These are phyloP conservation scores for Syrista parreyssii DNA, from an alignment of 2,888 invertebrate species.

Conservation along the genomic window DNA sequence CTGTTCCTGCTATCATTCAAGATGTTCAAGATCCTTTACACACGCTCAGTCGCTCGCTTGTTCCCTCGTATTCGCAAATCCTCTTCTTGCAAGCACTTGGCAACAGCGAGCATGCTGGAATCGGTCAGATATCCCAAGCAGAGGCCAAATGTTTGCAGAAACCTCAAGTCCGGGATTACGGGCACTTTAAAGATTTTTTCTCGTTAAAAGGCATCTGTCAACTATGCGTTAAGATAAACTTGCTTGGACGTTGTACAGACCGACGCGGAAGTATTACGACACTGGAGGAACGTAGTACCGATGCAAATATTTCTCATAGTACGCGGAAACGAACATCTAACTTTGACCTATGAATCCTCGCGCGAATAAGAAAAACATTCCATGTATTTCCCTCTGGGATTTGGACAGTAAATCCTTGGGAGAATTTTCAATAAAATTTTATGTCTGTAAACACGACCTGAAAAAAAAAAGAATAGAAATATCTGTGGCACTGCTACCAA, in stretches of 20 bases:
- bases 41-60: background rate
- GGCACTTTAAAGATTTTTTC: conserved; percentile 8
- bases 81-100: background rate
- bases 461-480: background rate
- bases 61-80: background rate
- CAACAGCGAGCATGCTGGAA: conserved; percentile 5
- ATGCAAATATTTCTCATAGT: background rate
- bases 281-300: background rate
- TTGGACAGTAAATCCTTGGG: background rate
- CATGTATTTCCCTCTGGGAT: background rate
- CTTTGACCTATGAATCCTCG: background rate
- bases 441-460: background rate
- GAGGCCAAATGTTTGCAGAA: conserved; percentile 12
- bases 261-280: background rate
- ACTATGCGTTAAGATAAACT: conserved; percentile 12
- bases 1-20: background rate
- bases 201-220: conserved; percentile 13
- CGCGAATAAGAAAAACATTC: background rate
- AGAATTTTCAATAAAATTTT: background rate
- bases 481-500: background rate
- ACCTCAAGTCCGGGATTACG: conserved; percentile 6
- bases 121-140: background rate
- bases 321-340: background rate
- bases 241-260: background rate
- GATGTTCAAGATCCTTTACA: background rate